Conservation (phyloP, 2,113 vertebrate species). For the Microtus pennsylvanicus region DNA sequence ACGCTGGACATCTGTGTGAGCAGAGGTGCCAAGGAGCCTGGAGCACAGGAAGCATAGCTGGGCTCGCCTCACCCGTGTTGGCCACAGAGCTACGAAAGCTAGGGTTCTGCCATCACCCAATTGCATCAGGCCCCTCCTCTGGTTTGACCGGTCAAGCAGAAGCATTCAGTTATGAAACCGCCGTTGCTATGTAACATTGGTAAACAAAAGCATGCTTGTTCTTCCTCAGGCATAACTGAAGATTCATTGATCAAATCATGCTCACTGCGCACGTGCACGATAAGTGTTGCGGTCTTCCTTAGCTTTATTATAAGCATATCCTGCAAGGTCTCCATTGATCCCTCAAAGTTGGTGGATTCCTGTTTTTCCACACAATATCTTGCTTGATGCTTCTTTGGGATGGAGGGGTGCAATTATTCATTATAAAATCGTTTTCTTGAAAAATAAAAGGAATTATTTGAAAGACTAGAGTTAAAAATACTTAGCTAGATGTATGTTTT, state of each 20-base stretch:
- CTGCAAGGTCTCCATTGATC: too few species aligned
- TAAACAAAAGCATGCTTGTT: background rate
- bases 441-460: background rate
- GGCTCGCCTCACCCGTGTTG: too few species aligned
- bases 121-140: background rate
- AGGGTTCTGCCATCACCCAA: too few species aligned
- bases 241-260: background rate
- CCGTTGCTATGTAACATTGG: background rate
- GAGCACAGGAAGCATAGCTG: too few species aligned
- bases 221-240: background rate
- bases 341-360: too few species aligned
- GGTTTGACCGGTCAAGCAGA: background rate
- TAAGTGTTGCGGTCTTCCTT: rapidly evolving
- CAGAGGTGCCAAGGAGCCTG: too few species aligned
- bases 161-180: background rate
- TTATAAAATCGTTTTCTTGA: too few species aligned
- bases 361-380: too few species aligned
- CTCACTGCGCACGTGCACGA: background rate
- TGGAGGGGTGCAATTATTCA: too few species aligned
- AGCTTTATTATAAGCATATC: background rate
- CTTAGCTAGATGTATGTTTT: background rate
- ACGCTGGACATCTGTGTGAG: too few species aligned
- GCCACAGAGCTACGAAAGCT: too few species aligned
- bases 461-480: background rate
- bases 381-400: too few species aligned